Evolutionary conservation across 1,140 invertebrate species (phyloP), one percentile per base, ranked within the genome.

Genomic region (Drosophila nigrodunni): DNA sequence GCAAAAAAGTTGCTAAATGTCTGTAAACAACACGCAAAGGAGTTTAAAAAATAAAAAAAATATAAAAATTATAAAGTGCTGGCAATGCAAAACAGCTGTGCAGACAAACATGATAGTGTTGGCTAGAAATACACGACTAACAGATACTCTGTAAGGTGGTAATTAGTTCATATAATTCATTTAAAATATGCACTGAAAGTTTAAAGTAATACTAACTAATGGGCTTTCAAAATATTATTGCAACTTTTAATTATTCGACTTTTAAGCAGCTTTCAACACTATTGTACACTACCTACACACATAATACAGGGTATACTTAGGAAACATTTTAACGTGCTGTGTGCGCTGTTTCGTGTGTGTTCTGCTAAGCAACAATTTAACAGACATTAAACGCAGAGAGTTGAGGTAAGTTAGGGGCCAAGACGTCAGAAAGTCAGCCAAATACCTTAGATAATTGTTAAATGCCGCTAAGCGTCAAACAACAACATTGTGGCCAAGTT

Each of bases 1-100:
- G 50, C 46, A 69, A 47, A 54, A 71, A 71, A 71, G 39, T 72
- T 72, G 61, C 54, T 58, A 72, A 72, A 72, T 66, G 61, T 60
- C 61, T 72, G 69, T 43, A 72, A 72, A 65, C 69, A 72, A 34
- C 30, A 55, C 25, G 59, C 21, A 50, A 52, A 21, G 58, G 13
- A 61, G 59, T 15, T 30, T 35, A 39, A 13, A 61, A 39, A 59
- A 58, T 50, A 60, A 18, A 43, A 47, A 43, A 7, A 49, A 44
- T 10, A n/a, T 18, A 49, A 13, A 61, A 39, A 59, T 49, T 52
- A 60, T n/a, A 43, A 47, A 43, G 7, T 30, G 15, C 37, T n/a
- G 46, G 9, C 58, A 44, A 55, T 62, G 66, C 46, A 60, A 60
- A 68, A 68, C 55, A 52, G 39, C 39, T 54, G 57, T 46, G 30